These are phyloP conservation scores for Araneus ventricosus DNA, from an alignment of 1,140 invertebrate genomes.

Conservation along the genomic window DNA sequence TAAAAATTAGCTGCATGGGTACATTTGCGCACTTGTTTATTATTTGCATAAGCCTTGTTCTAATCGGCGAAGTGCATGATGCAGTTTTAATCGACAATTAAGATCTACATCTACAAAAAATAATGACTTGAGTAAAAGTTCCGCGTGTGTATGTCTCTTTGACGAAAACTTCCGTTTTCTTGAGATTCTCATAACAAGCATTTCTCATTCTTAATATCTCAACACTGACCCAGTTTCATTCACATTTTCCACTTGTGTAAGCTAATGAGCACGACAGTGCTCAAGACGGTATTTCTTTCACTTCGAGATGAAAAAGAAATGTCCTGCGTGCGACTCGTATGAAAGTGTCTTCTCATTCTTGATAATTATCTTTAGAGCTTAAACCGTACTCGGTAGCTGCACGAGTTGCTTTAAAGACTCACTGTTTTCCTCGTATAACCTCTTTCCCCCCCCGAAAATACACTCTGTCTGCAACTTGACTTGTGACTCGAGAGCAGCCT, in stretches of 20 bases:
- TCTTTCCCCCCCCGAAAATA: not conserved
- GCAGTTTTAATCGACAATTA: too few species aligned
- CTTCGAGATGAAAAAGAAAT: not conserved
- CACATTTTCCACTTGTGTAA: not conserved
- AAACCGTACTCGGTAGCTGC: not conserved
- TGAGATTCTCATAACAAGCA: not conserved
- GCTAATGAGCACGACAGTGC: not conserved
- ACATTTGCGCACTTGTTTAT: too few species aligned
- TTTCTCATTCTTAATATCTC: not conserved
- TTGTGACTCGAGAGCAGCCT: too few species aligned
- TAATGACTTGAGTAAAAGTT: not conserved
- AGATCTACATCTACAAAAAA: too few species aligned
- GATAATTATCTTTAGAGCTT: not conserved
- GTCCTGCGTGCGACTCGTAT: not conserved
- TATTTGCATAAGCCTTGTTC: too few species aligned
- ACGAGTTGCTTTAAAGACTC: not conserved
- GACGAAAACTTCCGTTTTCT: not conserved
- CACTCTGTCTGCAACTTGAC: not conserved
- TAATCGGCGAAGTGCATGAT: too few species aligned
- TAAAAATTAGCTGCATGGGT: too few species aligned
- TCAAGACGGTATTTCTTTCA: slow-evolving; percentile 10
- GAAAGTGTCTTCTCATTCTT: not conserved
- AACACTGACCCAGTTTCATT: slow-evolving; percentile 6
- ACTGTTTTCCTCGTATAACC: not conserved
- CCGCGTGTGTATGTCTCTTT: not conserved